Percentiles rank a stretch among this genome's conserved stretches.
phyloP scores from a whole-genome alignment of 1,140 invertebrate genomes.

The Sitophilus oryzae region DNA sequence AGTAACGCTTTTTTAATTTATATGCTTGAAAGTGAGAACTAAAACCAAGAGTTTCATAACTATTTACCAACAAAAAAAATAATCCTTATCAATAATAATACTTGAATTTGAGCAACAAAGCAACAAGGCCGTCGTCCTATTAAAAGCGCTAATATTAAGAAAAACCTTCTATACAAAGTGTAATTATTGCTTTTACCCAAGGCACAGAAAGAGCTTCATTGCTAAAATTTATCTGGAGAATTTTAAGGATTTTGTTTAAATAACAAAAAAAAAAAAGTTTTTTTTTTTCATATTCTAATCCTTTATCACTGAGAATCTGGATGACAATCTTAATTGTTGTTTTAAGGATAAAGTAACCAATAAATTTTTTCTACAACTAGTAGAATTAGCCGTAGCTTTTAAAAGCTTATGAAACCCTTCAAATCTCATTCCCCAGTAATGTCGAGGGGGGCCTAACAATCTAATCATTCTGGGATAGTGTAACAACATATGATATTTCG shows the following conservation, averaged over 20 bases:
- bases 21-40: constrained; percentile 6
- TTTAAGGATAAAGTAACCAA: constrained; percentile 10
- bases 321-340: constrained; percentile 13
- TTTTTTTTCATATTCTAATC: constrained; percentile 6
- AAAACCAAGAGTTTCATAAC: constrained; percentile 4
- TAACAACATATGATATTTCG: constrained; percentile 33
- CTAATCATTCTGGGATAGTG: constrained; percentile 31
- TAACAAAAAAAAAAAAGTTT: not conserved
- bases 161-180: constrained; percentile 7
- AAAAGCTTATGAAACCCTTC: constrained; percentile 14
- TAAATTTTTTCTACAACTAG: constrained; percentile 16
- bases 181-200: constrained; percentile 10
- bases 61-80: not conserved
- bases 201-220: constrained; percentile 2
- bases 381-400: constrained; percentile 9
- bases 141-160: not conserved
- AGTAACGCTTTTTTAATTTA: not conserved
- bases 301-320: constrained; percentile 8
- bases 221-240: constrained; percentile 9
- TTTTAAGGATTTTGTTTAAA: constrained; percentile 1
- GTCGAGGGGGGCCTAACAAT: constrained; percentile 29
- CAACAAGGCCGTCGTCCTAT: not conserved
- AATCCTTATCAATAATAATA: constrained; percentile 6
- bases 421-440: constrained; percentile 14
- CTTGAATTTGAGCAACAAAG: not conserved